phyloP scores from a whole-genome alignment of 2,113 vertebrate genomes.

The Addax nasomaculatus region DNA sequence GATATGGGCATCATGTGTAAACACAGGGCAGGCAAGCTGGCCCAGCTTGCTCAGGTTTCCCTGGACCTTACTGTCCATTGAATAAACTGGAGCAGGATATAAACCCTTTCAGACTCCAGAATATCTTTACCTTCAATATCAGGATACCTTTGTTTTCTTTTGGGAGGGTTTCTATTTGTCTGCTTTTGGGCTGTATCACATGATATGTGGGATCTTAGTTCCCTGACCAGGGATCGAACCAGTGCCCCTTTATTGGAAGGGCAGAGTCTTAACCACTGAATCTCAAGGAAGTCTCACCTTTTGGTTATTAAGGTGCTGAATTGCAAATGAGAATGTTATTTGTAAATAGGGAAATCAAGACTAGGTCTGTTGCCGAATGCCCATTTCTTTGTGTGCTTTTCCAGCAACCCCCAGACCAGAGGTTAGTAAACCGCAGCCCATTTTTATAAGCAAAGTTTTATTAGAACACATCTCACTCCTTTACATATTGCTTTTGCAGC shows the following conservation, averaged over 20 bases:
- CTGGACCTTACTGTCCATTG: background rate
- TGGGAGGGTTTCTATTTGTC: background rate
- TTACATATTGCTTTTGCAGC: background rate
- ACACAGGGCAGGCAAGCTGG: background rate
- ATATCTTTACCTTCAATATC: background rate
- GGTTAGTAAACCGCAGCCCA: background rate
- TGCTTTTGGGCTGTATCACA: background rate
- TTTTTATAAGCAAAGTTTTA: background rate
- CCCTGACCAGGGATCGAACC: background rate
- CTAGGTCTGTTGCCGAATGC: no score
- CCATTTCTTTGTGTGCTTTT: background rate
- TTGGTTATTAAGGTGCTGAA: background rate
- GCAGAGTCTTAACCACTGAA: background rate
- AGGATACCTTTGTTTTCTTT: background rate
- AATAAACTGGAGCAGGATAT: background rate
- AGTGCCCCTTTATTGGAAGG: background rate
- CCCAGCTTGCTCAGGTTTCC: background rate
- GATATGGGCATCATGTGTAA: background rate
- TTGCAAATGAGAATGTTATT: background rate
- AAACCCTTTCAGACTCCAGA: background rate
- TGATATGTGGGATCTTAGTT: background rate
- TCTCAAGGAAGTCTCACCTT: background rate
- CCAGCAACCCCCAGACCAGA: no score
- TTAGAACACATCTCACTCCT: background rate
- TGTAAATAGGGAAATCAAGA: background rate